Percentiles rank a stretch among this genome's conserved stretches.
These are phyloP conservation scores for Trichogramma evanescens DNA, from an alignment of 2,888 invertebrate genomes.

Conservation along the genomic window DNA sequence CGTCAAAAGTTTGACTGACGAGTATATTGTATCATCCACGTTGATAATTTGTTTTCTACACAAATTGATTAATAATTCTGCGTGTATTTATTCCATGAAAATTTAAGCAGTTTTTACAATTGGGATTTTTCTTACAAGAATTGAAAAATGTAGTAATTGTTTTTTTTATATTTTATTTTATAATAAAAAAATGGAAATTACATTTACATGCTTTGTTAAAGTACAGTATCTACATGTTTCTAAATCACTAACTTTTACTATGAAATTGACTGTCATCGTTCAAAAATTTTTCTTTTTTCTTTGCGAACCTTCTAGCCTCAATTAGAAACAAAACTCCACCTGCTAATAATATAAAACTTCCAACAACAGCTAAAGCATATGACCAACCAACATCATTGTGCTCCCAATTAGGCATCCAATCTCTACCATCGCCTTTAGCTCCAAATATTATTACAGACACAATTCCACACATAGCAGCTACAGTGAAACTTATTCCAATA, in stretches of 20 bases:
- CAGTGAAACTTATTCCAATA: slow-evolving; percentile 64
- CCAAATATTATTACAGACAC: slow-evolving; percentile 85
- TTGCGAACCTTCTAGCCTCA: slow-evolving; percentile 73
- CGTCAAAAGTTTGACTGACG: no score
- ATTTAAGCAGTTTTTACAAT: no score
- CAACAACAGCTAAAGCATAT: slow-evolving; percentile 77
- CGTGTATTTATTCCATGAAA: no score
- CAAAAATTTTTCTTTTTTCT: slow-evolving; percentile 62
- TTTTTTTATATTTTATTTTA: neutral
- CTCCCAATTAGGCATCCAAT: slow-evolving; percentile 95
- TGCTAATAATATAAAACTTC: slow-evolving; percentile 67
- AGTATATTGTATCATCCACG: no score
- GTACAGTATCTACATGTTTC: neutral
- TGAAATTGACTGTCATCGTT: slow-evolving; percentile 63
- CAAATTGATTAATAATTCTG: no score
- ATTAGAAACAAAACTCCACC: slow-evolving; percentile 75
- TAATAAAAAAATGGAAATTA: neutral
- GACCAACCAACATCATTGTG: slow-evolving; percentile 94
- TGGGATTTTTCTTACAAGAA: no score
- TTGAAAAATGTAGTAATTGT: neutral
- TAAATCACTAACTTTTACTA: slow-evolving; percentile 47
- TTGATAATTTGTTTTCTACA: no score
- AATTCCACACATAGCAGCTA: slow-evolving; percentile 71
- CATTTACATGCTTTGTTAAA: neutral
- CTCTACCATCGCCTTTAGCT: slow-evolving; percentile 80